Conservation (phyloP, 1,140 invertebrate species). For the Aphaenogaster floridana region DNA sequence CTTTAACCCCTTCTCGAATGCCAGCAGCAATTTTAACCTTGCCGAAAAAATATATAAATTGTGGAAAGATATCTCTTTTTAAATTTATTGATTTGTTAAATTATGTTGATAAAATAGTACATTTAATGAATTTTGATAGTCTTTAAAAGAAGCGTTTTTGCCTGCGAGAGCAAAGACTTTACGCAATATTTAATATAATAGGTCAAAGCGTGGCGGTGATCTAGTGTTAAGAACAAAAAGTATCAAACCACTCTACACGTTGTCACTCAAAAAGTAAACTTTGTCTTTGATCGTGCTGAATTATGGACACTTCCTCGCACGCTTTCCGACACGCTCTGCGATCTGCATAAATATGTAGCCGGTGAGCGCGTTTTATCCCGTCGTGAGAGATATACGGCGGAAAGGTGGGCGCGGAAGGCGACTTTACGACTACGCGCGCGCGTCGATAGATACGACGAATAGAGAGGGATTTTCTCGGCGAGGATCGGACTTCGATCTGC, state of each 20-base stretch:
- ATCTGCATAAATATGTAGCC: conserved; percentile 47
- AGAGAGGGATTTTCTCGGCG: conserved; percentile 51
- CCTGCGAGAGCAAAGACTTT: neutral
- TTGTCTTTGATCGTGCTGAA: conserved; percentile 28
- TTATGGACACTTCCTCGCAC: conserved; percentile 42
- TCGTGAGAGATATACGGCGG: conserved; percentile 44
- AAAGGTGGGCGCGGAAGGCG: conserved; percentile 59
- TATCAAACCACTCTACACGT: neutral
- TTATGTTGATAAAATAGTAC: neutral
- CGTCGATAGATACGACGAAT: conserved; percentile 53
- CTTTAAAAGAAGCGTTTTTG: neutral
- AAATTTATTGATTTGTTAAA: neutral
- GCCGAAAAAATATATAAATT: neutral
- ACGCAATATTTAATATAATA: conserved; percentile 29
- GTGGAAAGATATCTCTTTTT: neutral
- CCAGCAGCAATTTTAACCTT: neutral
- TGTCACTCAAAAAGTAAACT: conserved; percentile 41
- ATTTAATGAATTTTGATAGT: neutral
- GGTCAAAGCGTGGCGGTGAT: conserved; percentile 8
- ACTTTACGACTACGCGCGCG: conserved; percentile 61
- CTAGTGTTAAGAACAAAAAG: neutral
- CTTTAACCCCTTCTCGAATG: conserved; percentile 27
- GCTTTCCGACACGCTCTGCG: conserved; percentile 39
- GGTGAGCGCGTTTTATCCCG: conserved; percentile 45
- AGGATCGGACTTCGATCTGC: conserved; percentile 58